Conservation (phyloP, 1,140 invertebrate genomes). For the Parapsyche elsis region DNA sequence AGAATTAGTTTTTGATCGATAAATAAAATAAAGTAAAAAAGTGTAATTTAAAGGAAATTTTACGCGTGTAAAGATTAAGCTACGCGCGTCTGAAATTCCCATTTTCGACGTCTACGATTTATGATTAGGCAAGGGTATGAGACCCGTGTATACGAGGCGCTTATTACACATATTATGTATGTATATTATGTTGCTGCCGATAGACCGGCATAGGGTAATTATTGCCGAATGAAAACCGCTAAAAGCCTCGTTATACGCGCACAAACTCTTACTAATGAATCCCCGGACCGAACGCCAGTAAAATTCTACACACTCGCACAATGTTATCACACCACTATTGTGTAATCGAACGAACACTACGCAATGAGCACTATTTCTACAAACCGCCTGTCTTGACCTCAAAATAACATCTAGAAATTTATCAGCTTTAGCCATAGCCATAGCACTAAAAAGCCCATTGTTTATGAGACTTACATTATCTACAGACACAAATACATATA, state of each 20-base stretch:
- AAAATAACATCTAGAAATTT: too few species aligned
- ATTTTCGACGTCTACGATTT: background rate
- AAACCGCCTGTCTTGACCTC: too few species aligned
- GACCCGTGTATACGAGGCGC: background rate
- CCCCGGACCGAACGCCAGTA: background rate
- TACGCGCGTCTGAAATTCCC: background rate
- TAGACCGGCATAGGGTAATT: slow-evolving; percentile 16
- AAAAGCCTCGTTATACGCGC: slow-evolving; percentile 30
- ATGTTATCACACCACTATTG: slow-evolving; percentile 17
- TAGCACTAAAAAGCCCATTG: too few species aligned
- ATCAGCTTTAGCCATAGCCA: too few species aligned
- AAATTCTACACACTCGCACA: slow-evolving; percentile 11
- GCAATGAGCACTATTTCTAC: too few species aligned
- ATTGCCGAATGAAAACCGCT: slow-evolving; percentile 26
- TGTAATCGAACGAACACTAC: background rate
- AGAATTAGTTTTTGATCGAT: slow-evolving; percentile 1
- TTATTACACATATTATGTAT: background rate
- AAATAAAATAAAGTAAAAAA: background rate
- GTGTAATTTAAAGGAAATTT: too few species aligned
- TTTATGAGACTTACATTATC: too few species aligned
- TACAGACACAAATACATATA: too few species aligned
- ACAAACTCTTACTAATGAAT: slow-evolving; percentile 30
- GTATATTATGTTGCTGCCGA: background rate
- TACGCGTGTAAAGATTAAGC: too few species aligned
- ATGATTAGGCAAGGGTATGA: background rate